Percentiles rank a stretch among this genome's conserved stretches.
These are phyloP conservation scores for Acleris literana DNA, from an alignment of 2,888 invertebrate species.

Conservation along the genomic window DNA sequence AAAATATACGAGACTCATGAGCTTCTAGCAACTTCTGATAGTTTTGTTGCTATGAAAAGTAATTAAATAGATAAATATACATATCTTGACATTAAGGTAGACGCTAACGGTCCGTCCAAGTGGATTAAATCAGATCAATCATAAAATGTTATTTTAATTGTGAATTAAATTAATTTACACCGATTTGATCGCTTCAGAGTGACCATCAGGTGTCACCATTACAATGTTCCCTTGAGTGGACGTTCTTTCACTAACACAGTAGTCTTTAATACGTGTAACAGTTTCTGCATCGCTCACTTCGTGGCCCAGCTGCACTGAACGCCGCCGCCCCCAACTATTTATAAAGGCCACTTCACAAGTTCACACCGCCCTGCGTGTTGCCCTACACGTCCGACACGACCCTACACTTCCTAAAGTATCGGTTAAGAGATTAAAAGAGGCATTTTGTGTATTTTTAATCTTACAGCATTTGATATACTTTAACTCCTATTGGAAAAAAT, in stretches of 20 bases:
- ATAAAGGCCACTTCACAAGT: slow-evolving; percentile 13
- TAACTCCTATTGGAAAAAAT: too few relatives aligned
- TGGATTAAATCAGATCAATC: too few relatives aligned
- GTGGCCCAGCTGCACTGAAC: neutral
- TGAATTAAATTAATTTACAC: too few relatives aligned
- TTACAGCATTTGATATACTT: neutral
- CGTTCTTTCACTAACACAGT: neutral
- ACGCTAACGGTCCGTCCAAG: too few relatives aligned
- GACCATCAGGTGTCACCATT: too few relatives aligned
- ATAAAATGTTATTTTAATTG: too few relatives aligned
- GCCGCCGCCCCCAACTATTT: slow-evolving; percentile 16
- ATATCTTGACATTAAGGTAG: neutral
- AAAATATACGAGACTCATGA: too few relatives aligned
- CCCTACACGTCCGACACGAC: slow-evolving; percentile 3
- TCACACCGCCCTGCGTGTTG: slow-evolving; percentile 10
- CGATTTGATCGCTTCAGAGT: too few relatives aligned
- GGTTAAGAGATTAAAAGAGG: slow-evolving; percentile 6
- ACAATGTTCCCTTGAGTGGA: too few relatives aligned
- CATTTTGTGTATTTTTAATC: neutral
- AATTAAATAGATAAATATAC: neutral
- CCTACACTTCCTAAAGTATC: neutral
- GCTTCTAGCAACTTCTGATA: too few relatives aligned
- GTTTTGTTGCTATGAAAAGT: too few relatives aligned
- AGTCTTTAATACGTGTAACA: neutral
- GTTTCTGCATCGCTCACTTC: neutral